Evolutionary conservation across 2,888 invertebrate species (phyloP).

Genomic region (Ormia ochracea): DNA sequence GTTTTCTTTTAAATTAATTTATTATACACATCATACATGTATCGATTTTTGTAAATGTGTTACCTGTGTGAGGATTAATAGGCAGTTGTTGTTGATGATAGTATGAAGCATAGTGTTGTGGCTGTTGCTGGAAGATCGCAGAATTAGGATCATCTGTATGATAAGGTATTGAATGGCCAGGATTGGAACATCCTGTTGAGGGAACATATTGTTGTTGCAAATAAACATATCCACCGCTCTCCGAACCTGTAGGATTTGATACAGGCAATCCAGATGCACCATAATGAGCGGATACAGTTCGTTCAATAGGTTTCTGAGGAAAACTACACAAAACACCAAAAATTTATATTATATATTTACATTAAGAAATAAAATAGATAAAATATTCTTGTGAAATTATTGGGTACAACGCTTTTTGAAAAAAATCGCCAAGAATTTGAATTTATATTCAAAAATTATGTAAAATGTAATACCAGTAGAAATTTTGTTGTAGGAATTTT

Average conservation of each 20-base stretch:
- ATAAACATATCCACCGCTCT: slow-evolving; percentile 74
- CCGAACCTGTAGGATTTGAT: slow-evolving; percentile 68
- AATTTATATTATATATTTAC: too few species aligned
- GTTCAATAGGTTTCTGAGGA: slow-evolving; percentile 77
- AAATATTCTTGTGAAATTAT: too few species aligned
- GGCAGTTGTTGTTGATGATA: slow-evolving; percentile 71
- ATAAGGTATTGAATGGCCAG: slow-evolving; percentile 67
- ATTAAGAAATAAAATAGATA: too few species aligned
- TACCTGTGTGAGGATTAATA: slow-evolving; percentile 56
- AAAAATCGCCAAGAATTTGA: too few species aligned
- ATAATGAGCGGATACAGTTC: slow-evolving; percentile 75
- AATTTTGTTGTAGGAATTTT: too few species aligned
- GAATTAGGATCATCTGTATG: slow-evolving; percentile 64
- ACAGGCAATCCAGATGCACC: slow-evolving; percentile 70
- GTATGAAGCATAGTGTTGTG: slow-evolving; percentile 74
- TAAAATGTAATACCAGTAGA: too few species aligned
- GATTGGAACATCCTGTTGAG: slow-evolving; percentile 64
- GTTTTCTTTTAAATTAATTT: too few species aligned
- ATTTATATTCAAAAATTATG: too few species aligned
- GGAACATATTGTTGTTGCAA: slow-evolving; percentile 76
- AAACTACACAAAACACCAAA: slow-evolving; percentile 69
- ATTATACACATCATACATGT: background rate
- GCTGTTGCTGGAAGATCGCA: slow-evolving; percentile 61
- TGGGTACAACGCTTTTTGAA: too few species aligned
- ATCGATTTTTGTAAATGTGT: too few species aligned